Evolutionary conservation across 2,113 vertebrate species (phyloP), one percentile per base, ranked within the genome.

Genomic region (Machaerirhynchus nigripectus): DNA sequence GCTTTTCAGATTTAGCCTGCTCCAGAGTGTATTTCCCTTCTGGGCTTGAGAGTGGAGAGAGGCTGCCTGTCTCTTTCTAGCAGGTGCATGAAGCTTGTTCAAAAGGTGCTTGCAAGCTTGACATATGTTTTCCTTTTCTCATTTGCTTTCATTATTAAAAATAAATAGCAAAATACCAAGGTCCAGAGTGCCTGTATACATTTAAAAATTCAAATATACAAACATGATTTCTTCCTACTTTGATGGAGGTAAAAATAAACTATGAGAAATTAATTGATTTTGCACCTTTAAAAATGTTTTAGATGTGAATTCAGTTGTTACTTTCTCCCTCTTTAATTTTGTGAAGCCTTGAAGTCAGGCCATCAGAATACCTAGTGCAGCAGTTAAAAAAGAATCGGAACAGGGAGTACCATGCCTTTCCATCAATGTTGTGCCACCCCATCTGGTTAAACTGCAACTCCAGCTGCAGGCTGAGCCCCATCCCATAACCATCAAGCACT

Each of bases 111-210:
- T 40, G 6, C 19, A 23, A 33, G 23, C 50, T 87, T 70, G 35
- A 69, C 71, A 94, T 63, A 81, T 68, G 59, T 14, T 91, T 92
- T 89, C 24, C 19, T 79, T 67, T 93, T 35, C 75, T 90, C 2
- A 1, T 77, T 94, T 93, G 30, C 68, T 88, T 88, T 84, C 56
- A 67, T 84, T 90, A 94, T 88, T 90, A 96, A 88, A 96, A 94
- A 87, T 67, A 90, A 91, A 88, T 78, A 93, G 35, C 3, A 23
- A 93, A 96, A 53, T 33, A 77, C 24, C 19, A 47, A 74, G 49
- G 50, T 35, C 50, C 64, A 81, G 47, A 74, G 7, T 44, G 7
- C 30, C 47, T 80, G 37, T 61, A 91, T 69, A 47, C 27, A 47
- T 90, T 93, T 85, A 55, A 70, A 77, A 91, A 94, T 67, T 90